A percentile compares a stretch with the other conserved stretches of the same genome.
Conservation (phyloP, 2,113 vertebrate species). For the Alethe castanea region DNA sequence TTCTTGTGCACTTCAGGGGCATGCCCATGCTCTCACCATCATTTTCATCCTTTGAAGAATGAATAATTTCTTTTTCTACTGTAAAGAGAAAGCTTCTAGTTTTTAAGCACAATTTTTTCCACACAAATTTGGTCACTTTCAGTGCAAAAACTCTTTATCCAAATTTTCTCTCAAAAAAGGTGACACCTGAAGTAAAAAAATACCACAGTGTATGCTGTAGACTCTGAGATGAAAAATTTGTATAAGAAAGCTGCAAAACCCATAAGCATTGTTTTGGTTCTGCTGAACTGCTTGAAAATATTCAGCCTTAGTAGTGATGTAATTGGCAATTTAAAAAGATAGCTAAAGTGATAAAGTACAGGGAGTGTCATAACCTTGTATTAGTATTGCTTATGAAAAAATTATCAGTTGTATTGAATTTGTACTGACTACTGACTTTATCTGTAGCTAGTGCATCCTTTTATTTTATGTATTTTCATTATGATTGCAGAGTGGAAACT, state of each 20-base stretch:
- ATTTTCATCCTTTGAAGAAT: neutral
- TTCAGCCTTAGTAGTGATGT: neutral
- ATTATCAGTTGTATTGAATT: neutral
- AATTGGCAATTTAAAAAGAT: neutral
- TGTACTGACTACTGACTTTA: neutral
- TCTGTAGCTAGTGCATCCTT: neutral
- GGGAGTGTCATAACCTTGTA: neutral
- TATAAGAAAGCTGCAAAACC: neutral
- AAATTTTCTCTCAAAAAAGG: neutral
- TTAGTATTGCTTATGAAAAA: neutral
- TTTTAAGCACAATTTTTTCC: neutral
- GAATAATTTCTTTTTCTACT: neutral
- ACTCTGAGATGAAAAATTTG: neutral
- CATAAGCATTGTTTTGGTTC: neutral
- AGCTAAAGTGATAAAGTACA: neutral
- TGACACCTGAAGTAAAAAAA: neutral
- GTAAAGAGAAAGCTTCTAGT: neutral
- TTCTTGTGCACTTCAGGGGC: neutral
- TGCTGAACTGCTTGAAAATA: neutral
- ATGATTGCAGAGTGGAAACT: neutral
- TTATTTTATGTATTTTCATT: neutral
- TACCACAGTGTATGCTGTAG: neutral
- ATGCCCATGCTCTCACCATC: accelerated
- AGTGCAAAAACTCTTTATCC: neutral
- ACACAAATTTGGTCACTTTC: neutral